Evolutionary conservation across 2,113 vertebrate species (phyloP).

Genomic region (Triplophysa tibetana): DNA sequence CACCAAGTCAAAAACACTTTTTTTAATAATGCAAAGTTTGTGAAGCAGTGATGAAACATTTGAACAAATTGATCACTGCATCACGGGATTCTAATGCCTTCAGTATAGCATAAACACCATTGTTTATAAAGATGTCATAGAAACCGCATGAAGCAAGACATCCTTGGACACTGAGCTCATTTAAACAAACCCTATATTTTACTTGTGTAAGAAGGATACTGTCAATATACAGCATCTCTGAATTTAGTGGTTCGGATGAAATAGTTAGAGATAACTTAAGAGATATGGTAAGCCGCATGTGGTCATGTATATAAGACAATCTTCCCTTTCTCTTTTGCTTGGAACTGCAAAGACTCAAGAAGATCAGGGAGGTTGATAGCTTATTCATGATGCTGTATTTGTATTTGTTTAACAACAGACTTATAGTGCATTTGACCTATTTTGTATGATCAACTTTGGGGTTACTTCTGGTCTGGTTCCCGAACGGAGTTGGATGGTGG

Average conservation of each 20-base stretch:
- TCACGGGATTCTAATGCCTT: neutral
- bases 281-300: neutral
- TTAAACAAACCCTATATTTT: neutral
- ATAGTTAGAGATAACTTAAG: neutral
- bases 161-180: neutral
- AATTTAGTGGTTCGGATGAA: conserved; percentile 5
- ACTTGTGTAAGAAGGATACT: neutral
- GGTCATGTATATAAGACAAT: neutral
- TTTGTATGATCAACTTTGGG: too few species aligned
- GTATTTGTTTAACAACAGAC: too few species aligned
- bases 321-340: neutral
- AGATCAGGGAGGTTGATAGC: too few species aligned
- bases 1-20: too few species aligned
- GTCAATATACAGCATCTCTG: neutral
- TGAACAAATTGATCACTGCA: neutral
- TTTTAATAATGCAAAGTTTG: neutral
- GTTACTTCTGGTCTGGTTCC: too few species aligned
- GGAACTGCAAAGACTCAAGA: too few species aligned
- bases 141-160: neutral
- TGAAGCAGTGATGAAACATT: neutral
- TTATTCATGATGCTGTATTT: too few species aligned
- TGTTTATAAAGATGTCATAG: neutral
- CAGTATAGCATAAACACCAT: conserved; percentile 4
- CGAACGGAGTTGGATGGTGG: too few species aligned
- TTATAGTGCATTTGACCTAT: too few species aligned